Base-by-base conservation (phyloP, 2,888 invertebrate species). In the Dorcus hopei region DNA sequence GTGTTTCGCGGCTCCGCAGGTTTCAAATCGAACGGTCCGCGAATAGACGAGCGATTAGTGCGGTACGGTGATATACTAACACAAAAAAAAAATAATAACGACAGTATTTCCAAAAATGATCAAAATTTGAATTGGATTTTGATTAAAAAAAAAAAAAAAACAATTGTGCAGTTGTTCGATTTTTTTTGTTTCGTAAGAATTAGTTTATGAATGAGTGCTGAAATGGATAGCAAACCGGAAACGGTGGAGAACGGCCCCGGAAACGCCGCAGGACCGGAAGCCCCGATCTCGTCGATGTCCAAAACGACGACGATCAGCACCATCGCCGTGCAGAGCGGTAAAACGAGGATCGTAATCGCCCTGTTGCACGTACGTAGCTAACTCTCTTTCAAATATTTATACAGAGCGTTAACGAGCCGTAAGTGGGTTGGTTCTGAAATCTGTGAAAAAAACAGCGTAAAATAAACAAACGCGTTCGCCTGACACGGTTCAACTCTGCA, bases 271-370 rank as follows among this genome's bases (percentile, higher is more conserved):
- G 40, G 26, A 33, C 14, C 45, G 19, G 45, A 45, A 45, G 52
- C 38, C 38, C 38, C 53, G 16, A 53, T 58, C 52, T 61, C 63
- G 49, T 57, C 78, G 5, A 76, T 78, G 75, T 67, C 81, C 52
- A 82, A 84, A 67, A 88, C 90, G 55, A 93, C 93, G 59, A 93
- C 93, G 68, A 89, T 95, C 72, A 93, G 93, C 78, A 94, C 95
- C 58, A 93, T 95, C 68, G 94, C 93, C 49, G 90, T 95, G 62
- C 91, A 92, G 76, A 91, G 93, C 74, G 93, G 93, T 65, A 85
- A 87, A 69, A 90, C 93, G 48, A 87, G 91, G 76, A 87, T 95
- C 73, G 91, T 95, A 72, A 90, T 95, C 72, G 94, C 94, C 63
- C 82, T 95, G 64, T 83, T 95, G 68, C 90, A 92, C 86, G 94